Percentiles rank a stretch among this genome's conserved stretches.
Evolutionary conservation across 1,140 invertebrate genomes (phyloP).

Genomic region (Drosophila albomicans): DNA sequence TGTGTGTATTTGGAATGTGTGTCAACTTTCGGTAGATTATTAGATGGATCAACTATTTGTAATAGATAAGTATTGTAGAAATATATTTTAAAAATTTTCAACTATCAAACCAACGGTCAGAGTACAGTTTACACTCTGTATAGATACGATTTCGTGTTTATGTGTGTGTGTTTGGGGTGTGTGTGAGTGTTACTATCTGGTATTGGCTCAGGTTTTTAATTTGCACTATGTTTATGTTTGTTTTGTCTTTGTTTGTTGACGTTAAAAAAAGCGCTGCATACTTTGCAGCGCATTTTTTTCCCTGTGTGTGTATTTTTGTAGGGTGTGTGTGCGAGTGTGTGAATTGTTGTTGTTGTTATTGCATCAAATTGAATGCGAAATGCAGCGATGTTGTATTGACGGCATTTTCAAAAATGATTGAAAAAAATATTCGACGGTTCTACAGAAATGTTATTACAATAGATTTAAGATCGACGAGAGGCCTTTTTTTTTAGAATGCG

Average conservation of each 20-base stretch:
- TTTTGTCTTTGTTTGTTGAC: constrained; percentile 32
- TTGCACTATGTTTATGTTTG: constrained; percentile 51
- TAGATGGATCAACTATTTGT: constrained; percentile 74
- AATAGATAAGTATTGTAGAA: constrained; percentile 62
- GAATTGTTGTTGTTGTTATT: constrained; percentile 23
- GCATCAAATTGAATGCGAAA: constrained; percentile 34
- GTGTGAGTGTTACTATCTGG: constrained; percentile 35
- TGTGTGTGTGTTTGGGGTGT: constrained; percentile 25
- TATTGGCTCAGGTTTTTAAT: constrained; percentile 44
- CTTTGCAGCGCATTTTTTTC: constrained; percentile 24
- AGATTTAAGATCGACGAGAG: constrained; percentile 46
- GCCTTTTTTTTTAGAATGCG: constrained; percentile 42
- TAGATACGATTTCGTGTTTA: constrained; percentile 41
- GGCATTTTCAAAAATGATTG: constrained; percentile 62
- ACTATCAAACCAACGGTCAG: constrained; percentile 78
- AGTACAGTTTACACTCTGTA: constrained; percentile 78
- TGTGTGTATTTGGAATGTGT: constrained; percentile 59
- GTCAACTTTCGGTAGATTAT: constrained; percentile 76
- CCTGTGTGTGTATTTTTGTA: constrained; percentile 9
- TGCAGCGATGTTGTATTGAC: constrained; percentile 28
- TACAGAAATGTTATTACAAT: constrained; percentile 41
- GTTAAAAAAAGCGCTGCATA: constrained; percentile 24
- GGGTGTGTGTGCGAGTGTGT: constrained; percentile 26
- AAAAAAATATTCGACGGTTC: constrained; percentile 73
- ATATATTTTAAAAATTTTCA: constrained; percentile 79